Conservation (phyloP, 2,113 vertebrate genomes). For the Cariama cristata region DNA sequence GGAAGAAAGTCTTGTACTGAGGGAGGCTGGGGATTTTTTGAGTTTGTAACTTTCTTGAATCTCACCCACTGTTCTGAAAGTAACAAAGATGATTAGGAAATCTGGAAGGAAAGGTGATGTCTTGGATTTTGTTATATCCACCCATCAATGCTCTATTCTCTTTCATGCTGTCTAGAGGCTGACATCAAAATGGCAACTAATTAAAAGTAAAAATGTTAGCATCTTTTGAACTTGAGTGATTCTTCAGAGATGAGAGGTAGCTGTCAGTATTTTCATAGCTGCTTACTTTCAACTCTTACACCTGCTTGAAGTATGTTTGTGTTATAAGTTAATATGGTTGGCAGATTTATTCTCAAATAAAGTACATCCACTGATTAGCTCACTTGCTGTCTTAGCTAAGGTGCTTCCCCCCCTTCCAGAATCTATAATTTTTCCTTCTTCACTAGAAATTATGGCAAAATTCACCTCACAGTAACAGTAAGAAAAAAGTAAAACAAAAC, state of each 20-base stretch:
- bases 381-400: neutral
- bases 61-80: neutral
- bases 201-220: conserved; percentile 64
- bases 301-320: neutral
- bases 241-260: conserved; percentile 50
- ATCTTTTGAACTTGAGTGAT: conserved; percentile 61
- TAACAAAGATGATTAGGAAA: conserved; percentile 7
- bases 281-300: conserved; percentile 57
- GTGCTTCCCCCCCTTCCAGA: neutral
- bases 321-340: neutral
- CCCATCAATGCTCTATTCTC: neutral
- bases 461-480: neutral
- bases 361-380: conserved; percentile 3
- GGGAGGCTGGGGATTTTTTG: neutral
- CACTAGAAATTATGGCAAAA: neutral
- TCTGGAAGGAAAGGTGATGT: conserved; percentile 17
- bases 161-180: conserved; percentile 58
- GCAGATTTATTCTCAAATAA: neutral
- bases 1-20: neutral
- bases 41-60: neutral
- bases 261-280: conserved; percentile 34
- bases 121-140: conserved; percentile 34
- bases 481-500: neutral
- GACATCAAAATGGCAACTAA: conserved; percentile 74
- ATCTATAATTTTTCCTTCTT: neutral